These are phyloP conservation scores for Lomographa bimaculata DNA, from an alignment of 2,888 invertebrate genomes.

Conservation along the genomic window DNA sequence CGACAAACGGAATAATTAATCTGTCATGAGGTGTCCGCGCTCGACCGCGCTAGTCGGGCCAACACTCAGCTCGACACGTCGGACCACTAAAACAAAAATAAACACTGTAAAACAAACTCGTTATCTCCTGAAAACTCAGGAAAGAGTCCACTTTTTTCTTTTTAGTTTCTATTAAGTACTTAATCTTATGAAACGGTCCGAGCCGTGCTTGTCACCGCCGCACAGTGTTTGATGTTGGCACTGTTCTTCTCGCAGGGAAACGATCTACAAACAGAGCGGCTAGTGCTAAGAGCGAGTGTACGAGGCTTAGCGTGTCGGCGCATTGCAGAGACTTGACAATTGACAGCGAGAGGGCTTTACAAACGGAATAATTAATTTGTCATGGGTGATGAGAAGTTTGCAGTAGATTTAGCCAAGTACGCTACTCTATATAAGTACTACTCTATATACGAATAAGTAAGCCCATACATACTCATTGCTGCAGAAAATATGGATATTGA, in stretches of 20 bases:
- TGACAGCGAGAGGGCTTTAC: neutral
- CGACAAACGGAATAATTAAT: constrained; percentile 64
- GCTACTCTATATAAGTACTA: no score
- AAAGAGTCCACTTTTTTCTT: constrained; percentile 4
- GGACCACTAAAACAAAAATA: constrained; percentile 11
- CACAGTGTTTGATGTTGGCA: constrained; percentile 9
- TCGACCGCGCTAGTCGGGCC: constrained; percentile 38
- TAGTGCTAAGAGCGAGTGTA: constrained; percentile 3
- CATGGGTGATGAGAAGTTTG: neutral
- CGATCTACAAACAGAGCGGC: constrained; percentile 5
- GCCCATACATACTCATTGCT: no score
- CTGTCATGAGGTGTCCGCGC: constrained; percentile 56
- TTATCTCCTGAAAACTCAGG: constrained; percentile 6
- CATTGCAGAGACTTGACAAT: constrained; percentile 1
- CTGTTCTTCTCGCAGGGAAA: constrained; percentile 5
- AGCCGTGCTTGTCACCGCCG: constrained; percentile 4
- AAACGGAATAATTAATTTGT: constrained; percentile 13
- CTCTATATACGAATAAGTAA: no score
- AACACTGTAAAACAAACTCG: constrained; percentile 29
- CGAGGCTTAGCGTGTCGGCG: constrained; percentile 1
- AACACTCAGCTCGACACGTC: constrained; percentile 8
- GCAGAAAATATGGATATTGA: no score
- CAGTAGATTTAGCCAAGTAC: neutral
- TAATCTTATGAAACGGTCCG: neutral
- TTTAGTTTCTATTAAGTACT: constrained; percentile 4